These are phyloP conservation scores for Taeniopygia guttata DNA, from an alignment of 2,797 vertebrate species.

Conservation along the genomic window DNA sequence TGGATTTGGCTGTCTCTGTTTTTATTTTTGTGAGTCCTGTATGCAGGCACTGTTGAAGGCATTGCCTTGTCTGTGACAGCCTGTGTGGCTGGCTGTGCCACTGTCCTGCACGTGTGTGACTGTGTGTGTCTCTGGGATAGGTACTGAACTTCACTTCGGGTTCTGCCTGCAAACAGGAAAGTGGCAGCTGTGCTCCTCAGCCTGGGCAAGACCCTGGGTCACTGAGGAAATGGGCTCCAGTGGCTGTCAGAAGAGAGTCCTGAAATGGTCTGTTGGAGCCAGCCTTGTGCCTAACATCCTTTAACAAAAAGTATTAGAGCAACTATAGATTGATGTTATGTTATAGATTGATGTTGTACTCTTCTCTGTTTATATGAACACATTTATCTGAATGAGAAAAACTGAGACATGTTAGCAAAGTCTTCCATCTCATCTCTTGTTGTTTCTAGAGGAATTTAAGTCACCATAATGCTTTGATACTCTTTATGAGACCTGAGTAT, in stretches of 20 bases:
- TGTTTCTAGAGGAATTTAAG: background rate
- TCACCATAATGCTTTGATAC: background rate
- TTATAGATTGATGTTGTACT: background rate
- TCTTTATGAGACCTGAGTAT: background rate
- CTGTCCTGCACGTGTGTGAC: fast-evolving
- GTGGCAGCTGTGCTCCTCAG: background rate
- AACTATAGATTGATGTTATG: background rate
- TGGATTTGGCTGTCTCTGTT: no score
- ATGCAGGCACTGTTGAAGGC: background rate
- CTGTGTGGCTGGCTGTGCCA: fast-evolving
- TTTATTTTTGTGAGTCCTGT: background rate
- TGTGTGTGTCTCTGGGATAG: background rate
- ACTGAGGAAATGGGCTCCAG: no score
- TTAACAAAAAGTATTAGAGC: background rate
- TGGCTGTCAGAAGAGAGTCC: background rate
- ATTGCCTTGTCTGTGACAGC: background rate
- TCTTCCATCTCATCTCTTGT: background rate
- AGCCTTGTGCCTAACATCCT: background rate
- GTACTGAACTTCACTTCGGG: fast-evolving
- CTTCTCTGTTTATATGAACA: background rate
- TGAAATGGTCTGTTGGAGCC: background rate
- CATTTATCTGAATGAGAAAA: background rate
- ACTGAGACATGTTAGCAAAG: background rate
- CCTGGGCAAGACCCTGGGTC: fast-evolving
- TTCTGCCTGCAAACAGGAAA: background rate